Base-by-base conservation (phyloP, 2,113 vertebrate genomes). In the Gymnorhina tibicen region DNA sequence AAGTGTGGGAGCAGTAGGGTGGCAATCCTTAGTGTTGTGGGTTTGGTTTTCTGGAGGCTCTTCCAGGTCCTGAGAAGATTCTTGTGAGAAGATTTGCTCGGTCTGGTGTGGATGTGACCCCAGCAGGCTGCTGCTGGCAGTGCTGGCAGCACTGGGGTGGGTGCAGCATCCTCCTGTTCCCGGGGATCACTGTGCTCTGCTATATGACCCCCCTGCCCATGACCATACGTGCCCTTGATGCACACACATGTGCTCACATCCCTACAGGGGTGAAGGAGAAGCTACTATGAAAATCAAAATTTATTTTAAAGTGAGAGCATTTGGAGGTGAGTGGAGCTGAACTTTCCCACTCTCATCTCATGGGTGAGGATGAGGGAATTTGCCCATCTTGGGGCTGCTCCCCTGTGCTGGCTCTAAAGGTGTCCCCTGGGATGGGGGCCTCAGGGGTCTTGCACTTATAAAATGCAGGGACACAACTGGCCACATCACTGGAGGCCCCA, bases 211-310 rank as follows among this genome's bases (percentile, higher is more conserved):
- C 4, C 1, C 37, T 33, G 28, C 47, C 60, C 70, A 6, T 2
- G 13, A 50, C 10, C 30, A 47, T 15, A 15, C 0, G 0, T 32
- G 23, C 16, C 7, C 18, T 1, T 4, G 35, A 41, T 49, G 73
- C 58, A 58, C 82, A 83, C 15, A 2, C 0, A 0, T 7, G 39
- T 21, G 60, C 56, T 81, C 46, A 23, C 9, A 0, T 13, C 46
- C 3, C 2, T 58, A 14, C 11, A 28, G 17, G 16, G 47, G 5
- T 4, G 11, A 22, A 76, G 74, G 46, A 87, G 47, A 63, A 68
- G 27, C 27, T 55, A 10, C 42, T 26, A 20, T 3, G 4, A 68
- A 85, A 60, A 85, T 47, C 2, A 30, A 28, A 13, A 30, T 28
- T 68, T 72, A 14, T 79, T 74, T 75, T 42, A 27, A 72, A 72